A percentile compares a stretch with the other conserved stretches of the same genome.
Conservation (phyloP, 1,140 invertebrate species). For the Telenomus remus region DNA sequence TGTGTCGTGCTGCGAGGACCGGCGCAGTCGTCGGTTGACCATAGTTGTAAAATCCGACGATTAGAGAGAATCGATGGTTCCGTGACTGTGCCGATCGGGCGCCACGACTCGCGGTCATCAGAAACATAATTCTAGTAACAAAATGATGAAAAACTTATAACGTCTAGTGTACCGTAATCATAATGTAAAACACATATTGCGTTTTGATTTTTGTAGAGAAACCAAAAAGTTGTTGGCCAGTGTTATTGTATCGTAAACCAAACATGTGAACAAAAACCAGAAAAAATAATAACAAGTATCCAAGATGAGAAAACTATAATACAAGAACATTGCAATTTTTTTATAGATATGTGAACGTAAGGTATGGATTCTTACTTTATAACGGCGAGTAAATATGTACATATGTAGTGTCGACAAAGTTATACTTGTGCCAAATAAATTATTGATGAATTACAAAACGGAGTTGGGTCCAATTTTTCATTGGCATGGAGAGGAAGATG, state of each 20-base stretch:
- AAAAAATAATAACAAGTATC: not conserved
- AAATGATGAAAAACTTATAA: no score
- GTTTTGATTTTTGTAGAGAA: conserved; percentile 51
- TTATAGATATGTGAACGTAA: conserved; percentile 57
- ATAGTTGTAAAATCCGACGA: conserved; percentile 5
- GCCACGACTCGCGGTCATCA: conserved; percentile 44
- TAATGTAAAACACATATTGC: conserved; percentile 47
- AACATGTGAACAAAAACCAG: conserved; percentile 11
- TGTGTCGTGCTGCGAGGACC: no score
- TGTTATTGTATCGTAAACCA: conserved; percentile 39
- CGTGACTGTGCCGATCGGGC: conserved; percentile 17
- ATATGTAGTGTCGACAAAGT: conserved; percentile 57
- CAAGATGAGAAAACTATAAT: conserved; percentile 16
- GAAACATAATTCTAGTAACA: conserved; percentile 47
- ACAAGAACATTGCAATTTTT: conserved; percentile 45
- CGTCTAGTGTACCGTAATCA: conserved; percentile 45
- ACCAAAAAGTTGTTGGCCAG: conserved; percentile 42
- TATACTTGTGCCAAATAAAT: conserved; percentile 59
- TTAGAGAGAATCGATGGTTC: not conserved
- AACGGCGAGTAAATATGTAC: conserved; percentile 56
- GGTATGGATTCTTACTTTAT: conserved; percentile 53
- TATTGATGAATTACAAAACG: conserved; percentile 55
- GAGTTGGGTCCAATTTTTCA: conserved; percentile 45
- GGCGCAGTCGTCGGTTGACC: no score
- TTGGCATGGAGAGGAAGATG: conserved; percentile 37